Percentiles rank a stretch among this genome's conserved stretches.
Conservation (phyloP, 2,797 vertebrate species). For the Megaceryle alcyon region DNA sequence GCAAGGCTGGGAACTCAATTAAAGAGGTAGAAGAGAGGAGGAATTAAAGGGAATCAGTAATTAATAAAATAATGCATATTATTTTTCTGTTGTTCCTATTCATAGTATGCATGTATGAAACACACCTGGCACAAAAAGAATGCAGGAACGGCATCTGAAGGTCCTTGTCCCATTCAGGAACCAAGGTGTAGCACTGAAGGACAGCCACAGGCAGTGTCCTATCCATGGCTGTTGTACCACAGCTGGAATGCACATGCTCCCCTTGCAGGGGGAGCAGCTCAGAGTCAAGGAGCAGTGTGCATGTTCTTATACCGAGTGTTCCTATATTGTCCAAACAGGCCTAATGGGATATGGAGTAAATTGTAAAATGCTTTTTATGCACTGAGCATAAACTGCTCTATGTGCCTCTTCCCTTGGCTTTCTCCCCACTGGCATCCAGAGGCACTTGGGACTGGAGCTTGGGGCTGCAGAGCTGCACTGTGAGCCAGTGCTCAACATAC, state of each 20-base stretch:
- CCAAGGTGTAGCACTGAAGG: neutral
- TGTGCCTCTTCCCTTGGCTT: neutral
- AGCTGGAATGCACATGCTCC: fast-evolving
- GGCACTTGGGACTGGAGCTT: neutral
- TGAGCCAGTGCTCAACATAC: neutral
- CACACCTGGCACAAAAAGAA: neutral
- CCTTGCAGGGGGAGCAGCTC: neutral
- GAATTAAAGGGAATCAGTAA: neutral
- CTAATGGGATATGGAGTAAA: neutral
- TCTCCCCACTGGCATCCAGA: neutral
- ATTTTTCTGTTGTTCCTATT: neutral
- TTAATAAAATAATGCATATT: neutral
- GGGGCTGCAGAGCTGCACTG: neutral
- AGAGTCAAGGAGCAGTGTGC: fast-evolving
- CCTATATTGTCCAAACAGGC: neutral
- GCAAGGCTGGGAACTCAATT: neutral
- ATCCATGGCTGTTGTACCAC: neutral
- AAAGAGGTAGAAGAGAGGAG: neutral
- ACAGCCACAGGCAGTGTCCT: neutral
- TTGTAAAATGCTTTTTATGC: neutral
- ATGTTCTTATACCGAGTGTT: neutral
- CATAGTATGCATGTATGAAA: neutral
- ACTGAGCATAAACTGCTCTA: neutral
- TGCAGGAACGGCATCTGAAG: neutral
- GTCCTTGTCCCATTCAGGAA: neutral